Conservation (phyloP, 2,888 invertebrate genomes). For the Eupithecia subumbrata region DNA sequence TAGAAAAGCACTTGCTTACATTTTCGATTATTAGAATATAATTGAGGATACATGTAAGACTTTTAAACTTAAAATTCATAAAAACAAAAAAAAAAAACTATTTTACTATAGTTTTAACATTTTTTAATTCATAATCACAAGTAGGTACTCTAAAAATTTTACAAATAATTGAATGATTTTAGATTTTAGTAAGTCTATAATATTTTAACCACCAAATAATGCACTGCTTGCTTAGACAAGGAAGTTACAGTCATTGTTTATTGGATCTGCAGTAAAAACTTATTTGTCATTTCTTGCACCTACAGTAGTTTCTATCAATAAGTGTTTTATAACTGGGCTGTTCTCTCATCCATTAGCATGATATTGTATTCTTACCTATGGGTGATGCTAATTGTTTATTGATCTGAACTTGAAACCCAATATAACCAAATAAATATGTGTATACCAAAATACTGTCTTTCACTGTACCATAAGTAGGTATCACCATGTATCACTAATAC, state of each 20-base stretch:
- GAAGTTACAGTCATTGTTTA: background rate
- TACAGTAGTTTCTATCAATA: background rate
- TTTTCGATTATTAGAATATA: background rate
- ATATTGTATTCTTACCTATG: slow-evolving; percentile 1
- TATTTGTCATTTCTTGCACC: background rate
- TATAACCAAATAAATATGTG: slow-evolving; percentile 3
- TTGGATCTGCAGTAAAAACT: background rate
- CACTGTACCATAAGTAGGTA: background rate
- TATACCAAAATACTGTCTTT: slow-evolving; percentile 1
- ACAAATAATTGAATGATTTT: background rate
- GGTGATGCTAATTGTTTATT: background rate
- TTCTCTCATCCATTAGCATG: background rate
- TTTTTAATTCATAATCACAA: background rate
- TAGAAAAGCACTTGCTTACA: background rate
- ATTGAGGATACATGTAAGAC: background rate
- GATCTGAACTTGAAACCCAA: background rate
- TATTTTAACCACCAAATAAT: background rate
- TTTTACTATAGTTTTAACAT: background rate
- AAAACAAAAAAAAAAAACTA: background rate
- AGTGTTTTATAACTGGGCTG: background rate
- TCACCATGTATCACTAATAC: background rate
- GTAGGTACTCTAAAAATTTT: background rate
- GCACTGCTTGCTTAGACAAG: background rate
- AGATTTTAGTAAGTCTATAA: background rate
- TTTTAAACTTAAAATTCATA: background rate